Evolutionary conservation across 2,888 invertebrate species (phyloP), one percentile per base, ranked within the genome.

Genomic region (Mycalesis mineus): DNA sequence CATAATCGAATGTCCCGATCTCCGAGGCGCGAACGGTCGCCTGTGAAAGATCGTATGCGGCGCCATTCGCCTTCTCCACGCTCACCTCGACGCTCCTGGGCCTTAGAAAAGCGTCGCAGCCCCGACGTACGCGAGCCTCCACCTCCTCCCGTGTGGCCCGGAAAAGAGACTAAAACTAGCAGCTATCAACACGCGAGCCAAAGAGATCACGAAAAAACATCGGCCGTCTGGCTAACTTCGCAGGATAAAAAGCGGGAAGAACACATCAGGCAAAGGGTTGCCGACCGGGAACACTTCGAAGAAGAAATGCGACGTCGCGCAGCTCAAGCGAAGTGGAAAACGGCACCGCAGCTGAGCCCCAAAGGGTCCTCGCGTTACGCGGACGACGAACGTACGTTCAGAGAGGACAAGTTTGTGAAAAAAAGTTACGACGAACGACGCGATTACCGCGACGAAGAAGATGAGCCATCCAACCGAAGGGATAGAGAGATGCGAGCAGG

Each of bases 11-110:
- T 73, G 52, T 81, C 84, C 0, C 75, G 84, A 4, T 84, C 87
- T 4, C 84, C 84, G 0, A 78, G 78, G 11, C 77, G 81, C 4
- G 80, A 81, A 1, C 73, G 83, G 1, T 85, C 85, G 3, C 85
- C 85, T 0, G 37, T 76, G 5, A 70, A 77, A 41, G 84, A 83
- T 37, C 78, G 80, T n/a, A 80, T 67, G 61, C 78, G 76, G 57
- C 74, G 80, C 4, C 78, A 80, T 55, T 86, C 87, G 0, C 80
- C 80, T 0, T 84, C 86, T 0, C 82, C 85, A 1, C 73, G 76
- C 14, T 84, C 85, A 0, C 86, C 87, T 14, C 74, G 85, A 4
- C 83, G 88, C 1, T 86, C 88, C 0, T 88, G 88, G 88, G 87
- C 85, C 0, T 66, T 84, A 1, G 88, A 88, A 59, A 87, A 86